phyloP scores from a whole-genome alignment of 2,797 vertebrate species.

The Zalophus californianus region DNA sequence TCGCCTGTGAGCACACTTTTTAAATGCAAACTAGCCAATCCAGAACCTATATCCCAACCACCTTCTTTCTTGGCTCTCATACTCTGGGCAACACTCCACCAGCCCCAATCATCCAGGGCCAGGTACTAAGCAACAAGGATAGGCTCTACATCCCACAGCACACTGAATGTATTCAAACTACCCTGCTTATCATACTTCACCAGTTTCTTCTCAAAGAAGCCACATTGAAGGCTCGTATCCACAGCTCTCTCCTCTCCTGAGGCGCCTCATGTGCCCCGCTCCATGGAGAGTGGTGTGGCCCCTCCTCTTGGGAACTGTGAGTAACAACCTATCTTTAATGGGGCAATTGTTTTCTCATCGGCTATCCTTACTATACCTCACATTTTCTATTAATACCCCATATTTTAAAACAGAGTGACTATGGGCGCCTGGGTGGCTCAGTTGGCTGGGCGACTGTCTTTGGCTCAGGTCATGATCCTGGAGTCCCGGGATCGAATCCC shows the following conservation, averaged over 20 bases:
- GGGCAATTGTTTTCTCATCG: background rate
- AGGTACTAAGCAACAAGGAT: background rate
- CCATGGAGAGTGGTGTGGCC: background rate
- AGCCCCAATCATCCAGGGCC: background rate
- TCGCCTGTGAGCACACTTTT: background rate
- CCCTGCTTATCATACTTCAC: background rate
- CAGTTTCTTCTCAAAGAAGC: background rate
- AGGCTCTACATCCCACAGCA: background rate
- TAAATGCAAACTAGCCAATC: background rate
- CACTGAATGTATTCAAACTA: background rate
- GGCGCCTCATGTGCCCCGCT: background rate
- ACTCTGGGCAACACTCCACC: no score
- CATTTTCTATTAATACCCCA: background rate
- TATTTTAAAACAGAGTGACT: background rate
- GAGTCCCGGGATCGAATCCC: no score
- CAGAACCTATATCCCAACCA: background rate
- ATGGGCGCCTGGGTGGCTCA: no score
- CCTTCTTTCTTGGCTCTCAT: background rate
- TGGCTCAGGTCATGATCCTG: no score
- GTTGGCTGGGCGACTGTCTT: no score
- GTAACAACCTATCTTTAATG: background rate
- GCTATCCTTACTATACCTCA: background rate
- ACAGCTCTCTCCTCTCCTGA: background rate
- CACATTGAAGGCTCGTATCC: background rate
- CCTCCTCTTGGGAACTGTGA: background rate